Percentiles rank a stretch among this genome's conserved stretches.
phyloP scores from a whole-genome alignment of 2,797 vertebrate genomes.

The Arnoldichthys spilopterus region DNA sequence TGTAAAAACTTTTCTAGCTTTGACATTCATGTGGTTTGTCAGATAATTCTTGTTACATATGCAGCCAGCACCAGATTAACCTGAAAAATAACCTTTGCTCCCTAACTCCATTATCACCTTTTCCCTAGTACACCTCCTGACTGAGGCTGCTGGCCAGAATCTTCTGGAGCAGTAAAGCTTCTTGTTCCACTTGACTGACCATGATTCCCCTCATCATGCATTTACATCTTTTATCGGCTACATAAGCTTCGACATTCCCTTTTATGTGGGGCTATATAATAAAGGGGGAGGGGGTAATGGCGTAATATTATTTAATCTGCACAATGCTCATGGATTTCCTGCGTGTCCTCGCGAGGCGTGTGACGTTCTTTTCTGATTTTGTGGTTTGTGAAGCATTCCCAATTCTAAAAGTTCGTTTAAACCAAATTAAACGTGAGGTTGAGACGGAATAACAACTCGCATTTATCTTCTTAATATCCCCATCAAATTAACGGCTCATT shows the following conservation, averaged over 20 bases:
- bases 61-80: no score
- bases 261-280: not conserved
- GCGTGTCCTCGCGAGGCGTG: constrained; percentile 17
- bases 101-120: no score
- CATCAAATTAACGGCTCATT: constrained; percentile 65
- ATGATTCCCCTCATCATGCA: constrained; percentile 13
- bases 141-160: not conserved
- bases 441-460: constrained; percentile 48
- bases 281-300: not conserved
- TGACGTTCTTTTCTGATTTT: constrained; percentile 46
- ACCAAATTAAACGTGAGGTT: constrained; percentile 52
- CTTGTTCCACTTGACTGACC: constrained; percentile 16
- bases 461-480: constrained; percentile 60
- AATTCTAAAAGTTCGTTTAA: constrained; percentile 32
- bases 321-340: constrained; percentile 20
- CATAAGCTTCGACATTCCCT: constrained; percentile 13
- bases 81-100: no score
- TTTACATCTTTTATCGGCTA: not conserved
- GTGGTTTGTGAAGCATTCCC: constrained; percentile 31
- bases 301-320: constrained; percentile 7
- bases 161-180: not conserved
- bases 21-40: no score
- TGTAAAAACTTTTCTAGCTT: no score
- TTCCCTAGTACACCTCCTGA: not conserved
- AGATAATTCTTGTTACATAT: no score